phyloP scores from a whole-genome alignment of 2,888 invertebrate species.

The Dryococelus australis region DNA sequence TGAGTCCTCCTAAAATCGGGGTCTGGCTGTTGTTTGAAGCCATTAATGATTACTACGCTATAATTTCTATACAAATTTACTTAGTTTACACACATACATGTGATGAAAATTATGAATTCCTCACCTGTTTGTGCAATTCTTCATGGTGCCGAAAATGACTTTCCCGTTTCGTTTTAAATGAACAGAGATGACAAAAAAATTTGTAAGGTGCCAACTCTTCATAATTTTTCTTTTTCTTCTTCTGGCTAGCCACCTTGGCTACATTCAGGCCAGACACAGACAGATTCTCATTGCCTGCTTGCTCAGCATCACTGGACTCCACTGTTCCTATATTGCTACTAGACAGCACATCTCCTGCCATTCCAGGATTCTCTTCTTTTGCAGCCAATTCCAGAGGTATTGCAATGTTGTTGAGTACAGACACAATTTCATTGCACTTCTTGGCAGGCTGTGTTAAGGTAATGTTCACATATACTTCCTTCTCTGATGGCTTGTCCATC shows the following conservation, averaged over 20 bases:
- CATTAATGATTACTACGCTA: too few relatives aligned
- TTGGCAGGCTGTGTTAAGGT: slow-evolving; percentile 27
- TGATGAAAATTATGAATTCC: background rate
- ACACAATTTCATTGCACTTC: background rate
- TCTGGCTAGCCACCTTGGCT: background rate
- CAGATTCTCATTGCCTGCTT: background rate
- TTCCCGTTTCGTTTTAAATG: slow-evolving; percentile 58
- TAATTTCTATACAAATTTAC: too few relatives aligned
- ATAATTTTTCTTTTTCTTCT: slow-evolving; percentile 42
- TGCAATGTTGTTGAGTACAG: background rate
- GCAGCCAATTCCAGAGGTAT: background rate
- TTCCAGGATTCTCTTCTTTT: background rate
- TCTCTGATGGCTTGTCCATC: slow-evolving; percentile 28
- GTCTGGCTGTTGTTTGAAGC: too few relatives aligned
- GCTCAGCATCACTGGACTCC: background rate
- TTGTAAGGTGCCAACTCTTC: slow-evolving; percentile 52
- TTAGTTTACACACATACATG: too few relatives aligned
- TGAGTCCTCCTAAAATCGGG: too few relatives aligned
- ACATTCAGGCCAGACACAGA: background rate
- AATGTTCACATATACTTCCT: slow-evolving; percentile 44
- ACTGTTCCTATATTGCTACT: background rate
- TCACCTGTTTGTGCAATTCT: slow-evolving; percentile 54
- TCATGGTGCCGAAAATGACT: slow-evolving; percentile 58
- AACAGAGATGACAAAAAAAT: slow-evolving; percentile 58
- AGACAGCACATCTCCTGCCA: background rate